Base-by-base conservation (phyloP, 2,888 invertebrate species). In the Caenorhabditis parvicauda region DNA sequence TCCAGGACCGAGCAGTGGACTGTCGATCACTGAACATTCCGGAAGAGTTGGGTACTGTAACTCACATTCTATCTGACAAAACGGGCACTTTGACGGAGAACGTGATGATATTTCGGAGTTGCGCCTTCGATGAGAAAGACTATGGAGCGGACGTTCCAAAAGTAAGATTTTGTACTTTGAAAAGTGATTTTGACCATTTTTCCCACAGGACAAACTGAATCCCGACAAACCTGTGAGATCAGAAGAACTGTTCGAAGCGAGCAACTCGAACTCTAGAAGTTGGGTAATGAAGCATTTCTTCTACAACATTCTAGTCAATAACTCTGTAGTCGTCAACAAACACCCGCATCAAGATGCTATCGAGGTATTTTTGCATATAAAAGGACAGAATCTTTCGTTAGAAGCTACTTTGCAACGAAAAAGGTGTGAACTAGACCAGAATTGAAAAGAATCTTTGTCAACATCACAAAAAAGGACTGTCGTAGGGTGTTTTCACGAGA, bases 91-190 rank as follows among this genome's bases (percentile, higher is more conserved):
- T 96, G 58, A 96, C 96, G 0, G 94, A 96, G 83, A 96, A 96
- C 83, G 89, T 91, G 65, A 96, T 96, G 95, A 87, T 93, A 79
- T 96, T 96, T 83, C 87, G 91, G 54, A 86, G 90, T 44, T 95
- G 94, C 37, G 62, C 69, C 5, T 55, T 69, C 6, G 69, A 69
- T 54, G 59, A 59, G 1, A 53, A 52, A 1, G 69, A 69, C 53
- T 64, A 65, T 51, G 63, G 65, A 21, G 59, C 35, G 2, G 51
- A 57, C 6, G 54, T 38, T 1, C 42, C 49, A 22, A 52, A 35
- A 37, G 32, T 7, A 12, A 32, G 32, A 12, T 32, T 12, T 12
- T 12, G 32, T 32, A 32, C 7, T 32, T 12, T 32, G 32, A 12
- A 32, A 14, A 14, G 9, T 12, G n/a, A 32, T 32, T 14, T 39